Conservation (phyloP, 2,888 invertebrate species). For the Clistopyga incitator region DNA sequence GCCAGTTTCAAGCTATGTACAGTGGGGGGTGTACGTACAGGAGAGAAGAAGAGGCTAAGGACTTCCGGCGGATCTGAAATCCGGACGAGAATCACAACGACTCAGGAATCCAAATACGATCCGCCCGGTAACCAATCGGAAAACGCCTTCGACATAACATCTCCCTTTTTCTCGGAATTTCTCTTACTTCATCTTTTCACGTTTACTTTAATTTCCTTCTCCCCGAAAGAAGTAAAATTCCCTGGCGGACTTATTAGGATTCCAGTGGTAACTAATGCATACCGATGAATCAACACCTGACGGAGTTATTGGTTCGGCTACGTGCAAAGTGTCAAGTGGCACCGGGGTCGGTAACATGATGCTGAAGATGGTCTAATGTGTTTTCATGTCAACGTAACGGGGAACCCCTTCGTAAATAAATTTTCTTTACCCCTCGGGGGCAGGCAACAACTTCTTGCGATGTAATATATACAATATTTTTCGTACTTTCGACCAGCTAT, state of each 20-base stretch:
- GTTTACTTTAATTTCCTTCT: conserved; percentile 13
- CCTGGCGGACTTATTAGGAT: neutral
- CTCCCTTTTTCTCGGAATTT: neutral
- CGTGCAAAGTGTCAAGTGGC: no score
- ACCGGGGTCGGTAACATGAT: no score
- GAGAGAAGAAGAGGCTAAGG: conserved; percentile 38
- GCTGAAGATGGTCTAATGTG: no score
- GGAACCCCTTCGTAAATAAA: no score
- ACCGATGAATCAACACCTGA: conserved; percentile 9
- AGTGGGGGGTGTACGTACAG: conserved; percentile 37
- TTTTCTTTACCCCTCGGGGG: no score
- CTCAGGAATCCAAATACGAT: conserved; percentile 61
- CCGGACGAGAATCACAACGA: conserved; percentile 7
- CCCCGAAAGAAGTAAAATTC: neutral
- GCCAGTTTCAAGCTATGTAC: conserved; percentile 4
- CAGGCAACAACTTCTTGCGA: no score
- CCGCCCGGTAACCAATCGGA: conserved; percentile 8
- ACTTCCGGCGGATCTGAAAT: conserved; percentile 49
- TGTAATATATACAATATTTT: no score
- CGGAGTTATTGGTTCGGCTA: neutral
- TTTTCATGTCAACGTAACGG: no score
- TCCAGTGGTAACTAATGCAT: conserved; percentile 3
- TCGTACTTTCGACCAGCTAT: no score
- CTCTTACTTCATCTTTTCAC: neutral
- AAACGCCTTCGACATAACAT: conserved; percentile 10